Evolutionary conservation across 2,888 invertebrate species (phyloP), one percentile per base, ranked within the genome.

Genomic region (Malthinus seriepunctatus): DNA sequence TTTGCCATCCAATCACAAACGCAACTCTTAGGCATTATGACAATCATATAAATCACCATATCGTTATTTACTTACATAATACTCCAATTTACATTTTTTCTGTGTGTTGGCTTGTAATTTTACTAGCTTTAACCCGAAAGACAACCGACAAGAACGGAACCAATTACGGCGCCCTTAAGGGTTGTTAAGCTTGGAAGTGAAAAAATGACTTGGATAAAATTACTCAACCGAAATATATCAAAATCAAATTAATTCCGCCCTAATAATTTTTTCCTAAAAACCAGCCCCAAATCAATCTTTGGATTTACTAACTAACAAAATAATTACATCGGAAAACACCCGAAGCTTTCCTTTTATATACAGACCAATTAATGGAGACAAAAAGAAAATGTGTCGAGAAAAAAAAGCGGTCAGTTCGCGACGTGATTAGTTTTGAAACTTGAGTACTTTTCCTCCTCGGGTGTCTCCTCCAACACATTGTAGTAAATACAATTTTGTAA

Each of bases 351-450:
- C 34, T 50, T 23, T 23, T 5, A 23, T 56, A 50, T 56, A 12
- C 35, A 32, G 37, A 14, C 11, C 34, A 56, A 56, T 56, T 56
- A 55, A 46, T 50, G 37, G 44, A 56, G 44, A 56, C 49, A 56
- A 50, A 56, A 32, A 38, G 38, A 9, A 31, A 11, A 53, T 46
- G 53, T 53, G 23, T 23, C n/a, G n/a, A n/a, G n/a, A n/a, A n/a
- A n/a, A n/a, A n/a, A n/a, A 9, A 38, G 38, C 38, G 50, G 56
- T 56, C 50, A 56, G 42, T 56, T 49, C 56, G 45, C 45, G 50
- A 56, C 44, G 49, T 56, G 56, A 56, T 56, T 56, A 56, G 56
- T 50, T 23, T 50, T 35, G 49, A 56, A 56, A 55, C 54, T 50
- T 56, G 44, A 34, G 50, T 35, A 45, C 31, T 50, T 49, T 44